Conservation (phyloP, 2,113 vertebrate genomes). For the Antechinus flavipes region DNA sequence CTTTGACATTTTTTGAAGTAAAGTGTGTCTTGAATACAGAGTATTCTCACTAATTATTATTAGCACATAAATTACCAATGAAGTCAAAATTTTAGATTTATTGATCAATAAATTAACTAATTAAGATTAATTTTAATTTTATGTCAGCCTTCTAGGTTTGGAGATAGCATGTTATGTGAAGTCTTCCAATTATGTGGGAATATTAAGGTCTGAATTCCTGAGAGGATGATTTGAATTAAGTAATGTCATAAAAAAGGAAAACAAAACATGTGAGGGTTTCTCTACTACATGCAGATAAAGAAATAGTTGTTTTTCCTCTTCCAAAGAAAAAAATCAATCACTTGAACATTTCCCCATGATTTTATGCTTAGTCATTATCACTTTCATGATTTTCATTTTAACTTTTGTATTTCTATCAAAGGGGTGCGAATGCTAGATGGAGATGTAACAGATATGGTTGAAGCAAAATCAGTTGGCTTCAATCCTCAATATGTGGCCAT, state of each 20-base stretch:
- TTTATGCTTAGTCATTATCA: neutral
- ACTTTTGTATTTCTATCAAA: conserved; percentile 74
- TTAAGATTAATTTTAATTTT: too few species aligned
- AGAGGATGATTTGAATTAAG: conserved; percentile 28
- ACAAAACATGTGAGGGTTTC: neutral
- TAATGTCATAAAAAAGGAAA: conserved; percentile 30
- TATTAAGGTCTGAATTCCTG: conserved; percentile 38
- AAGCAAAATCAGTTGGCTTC: conserved; percentile 96
- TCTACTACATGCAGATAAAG: neutral
- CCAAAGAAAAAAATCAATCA: neutral
- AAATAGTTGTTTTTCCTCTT: conserved; percentile 4
- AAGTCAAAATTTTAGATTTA: conserved; percentile 49
- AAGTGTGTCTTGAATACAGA: conserved; percentile 31
- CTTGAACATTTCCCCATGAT: neutral
- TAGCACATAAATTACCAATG: conserved; percentile 63
- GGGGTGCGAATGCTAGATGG: conserved; percentile 99
- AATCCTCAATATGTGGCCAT: conserved; percentile 98
- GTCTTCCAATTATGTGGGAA: conserved; percentile 2
- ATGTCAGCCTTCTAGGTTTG: conserved; percentile 42
- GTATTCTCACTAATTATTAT: conserved; percentile 59
- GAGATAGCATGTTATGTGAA: conserved; percentile 36
- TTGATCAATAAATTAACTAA: too few species aligned
- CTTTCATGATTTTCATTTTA: conserved; percentile 16
- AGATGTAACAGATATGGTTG: conserved; percentile 99
- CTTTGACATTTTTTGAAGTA: conserved; percentile 50